Evolutionary conservation across 2,888 invertebrate genomes (phyloP).

Genomic region (Toxonevra muliebris): DNA sequence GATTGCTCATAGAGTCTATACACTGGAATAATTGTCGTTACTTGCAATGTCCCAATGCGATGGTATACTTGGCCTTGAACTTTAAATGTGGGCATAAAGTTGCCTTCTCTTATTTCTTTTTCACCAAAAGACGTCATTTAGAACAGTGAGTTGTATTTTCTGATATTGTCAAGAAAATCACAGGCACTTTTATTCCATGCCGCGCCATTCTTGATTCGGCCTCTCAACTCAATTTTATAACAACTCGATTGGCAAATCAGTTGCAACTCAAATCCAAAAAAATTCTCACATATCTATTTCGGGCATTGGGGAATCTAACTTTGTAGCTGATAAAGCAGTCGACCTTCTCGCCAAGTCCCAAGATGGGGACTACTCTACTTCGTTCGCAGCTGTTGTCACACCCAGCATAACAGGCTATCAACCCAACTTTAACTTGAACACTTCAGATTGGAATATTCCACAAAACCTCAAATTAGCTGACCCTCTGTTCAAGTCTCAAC

Average conservation of each 20-base stretch:
- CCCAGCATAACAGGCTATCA: too few relatives aligned
- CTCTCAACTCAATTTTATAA: constrained; percentile 25
- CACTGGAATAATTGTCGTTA: too few relatives aligned
- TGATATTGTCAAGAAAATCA: background rate
- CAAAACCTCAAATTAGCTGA: too few relatives aligned
- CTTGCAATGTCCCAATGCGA: background rate
- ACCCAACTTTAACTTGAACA: too few relatives aligned
- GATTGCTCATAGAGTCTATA: too few relatives aligned
- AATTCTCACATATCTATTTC: constrained; percentile 24
- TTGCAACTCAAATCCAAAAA: constrained; percentile 30
- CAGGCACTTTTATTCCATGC: too few relatives aligned
- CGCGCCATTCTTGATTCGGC: constrained; percentile 32
- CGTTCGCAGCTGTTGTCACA: too few relatives aligned
- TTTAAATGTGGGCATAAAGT: constrained; percentile 7
- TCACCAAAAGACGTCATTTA: constrained; percentile 7
- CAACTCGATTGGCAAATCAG: constrained; percentile 31
- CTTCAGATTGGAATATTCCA: too few relatives aligned
- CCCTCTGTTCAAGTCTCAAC: constrained; percentile 32
- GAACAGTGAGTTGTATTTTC: constrained; percentile 2
- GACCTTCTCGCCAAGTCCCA: too few relatives aligned
- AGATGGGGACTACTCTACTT: constrained; percentile 17
- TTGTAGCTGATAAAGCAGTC: constrained; percentile 32
- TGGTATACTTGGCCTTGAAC: background rate
- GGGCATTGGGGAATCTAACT: constrained; percentile 29
- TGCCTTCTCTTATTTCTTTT: constrained; percentile 5